Evolutionary conservation across 1,140 invertebrate species (phyloP).

Genomic region (Anoplolepis gracilipes): DNA sequence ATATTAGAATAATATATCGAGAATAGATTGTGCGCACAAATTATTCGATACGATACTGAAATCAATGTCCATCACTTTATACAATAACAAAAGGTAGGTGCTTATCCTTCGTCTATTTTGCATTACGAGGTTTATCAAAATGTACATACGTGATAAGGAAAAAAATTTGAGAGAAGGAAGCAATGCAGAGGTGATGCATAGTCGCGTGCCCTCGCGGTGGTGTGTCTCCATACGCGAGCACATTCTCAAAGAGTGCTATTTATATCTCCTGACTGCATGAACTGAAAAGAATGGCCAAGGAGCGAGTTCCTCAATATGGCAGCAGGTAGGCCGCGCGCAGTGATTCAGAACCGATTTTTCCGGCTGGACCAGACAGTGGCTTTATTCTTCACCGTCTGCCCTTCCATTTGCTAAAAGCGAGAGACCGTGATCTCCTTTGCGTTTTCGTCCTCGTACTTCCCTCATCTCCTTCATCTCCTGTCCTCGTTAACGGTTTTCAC

Average conservation of each 20-base stretch:
- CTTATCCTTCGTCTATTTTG: slow-evolving; percentile 21
- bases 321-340: slow-evolving; percentile 79
- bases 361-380: slow-evolving; percentile 78
- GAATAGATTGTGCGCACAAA: not conserved
- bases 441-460: slow-evolving; percentile 24
- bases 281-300: slow-evolving; percentile 72
- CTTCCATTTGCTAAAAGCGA: slow-evolving; percentile 44
- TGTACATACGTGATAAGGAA: slow-evolving; percentile 11
- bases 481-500: slow-evolving; percentile 5
- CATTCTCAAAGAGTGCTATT: slow-evolving; percentile 81
- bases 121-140: not conserved
- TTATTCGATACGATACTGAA: not conserved
- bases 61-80: not conserved
- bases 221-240: slow-evolving; percentile 73
- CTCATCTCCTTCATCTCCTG: not conserved
- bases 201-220: slow-evolving; percentile 63
- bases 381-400: slow-evolving; percentile 72
- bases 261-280: slow-evolving; percentile 80
- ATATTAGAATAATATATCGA: not conserved
- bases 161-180: slow-evolving; percentile 40
- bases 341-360: slow-evolving; percentile 82
- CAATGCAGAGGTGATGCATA: slow-evolving; percentile 71
- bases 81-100: not conserved
- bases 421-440: slow-evolving; percentile 6
- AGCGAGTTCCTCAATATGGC: slow-evolving; percentile 84